phyloP scores from a whole-genome alignment of 2,797 vertebrate species.

The Phoebastria nigripes region DNA sequence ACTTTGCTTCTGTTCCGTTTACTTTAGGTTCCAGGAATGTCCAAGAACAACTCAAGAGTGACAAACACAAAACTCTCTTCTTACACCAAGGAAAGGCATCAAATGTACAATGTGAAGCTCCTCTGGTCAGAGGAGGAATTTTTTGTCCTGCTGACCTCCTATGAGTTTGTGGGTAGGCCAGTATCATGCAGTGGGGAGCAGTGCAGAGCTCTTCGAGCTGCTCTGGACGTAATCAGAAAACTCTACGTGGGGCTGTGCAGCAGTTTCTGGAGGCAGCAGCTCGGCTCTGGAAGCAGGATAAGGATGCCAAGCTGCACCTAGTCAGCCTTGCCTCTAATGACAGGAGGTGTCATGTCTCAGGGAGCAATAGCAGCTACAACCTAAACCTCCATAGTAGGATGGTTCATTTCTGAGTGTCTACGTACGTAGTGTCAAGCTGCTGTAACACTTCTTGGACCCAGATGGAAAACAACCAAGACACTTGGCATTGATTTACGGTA shows the following conservation, averaged over 20 bases:
- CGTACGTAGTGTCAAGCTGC: background rate
- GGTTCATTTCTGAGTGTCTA: background rate
- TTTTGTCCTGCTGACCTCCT: background rate
- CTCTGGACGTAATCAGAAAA: background rate
- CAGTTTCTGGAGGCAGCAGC: background rate
- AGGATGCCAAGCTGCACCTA: background rate
- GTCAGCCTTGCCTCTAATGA: background rate
- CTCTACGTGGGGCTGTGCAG: background rate
- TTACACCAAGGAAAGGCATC: background rate
- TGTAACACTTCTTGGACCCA: background rate
- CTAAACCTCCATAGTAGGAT: background rate
- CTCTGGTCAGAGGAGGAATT: background rate
- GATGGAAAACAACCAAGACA: background rate
- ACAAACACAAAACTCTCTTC: background rate
- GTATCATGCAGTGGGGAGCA: background rate
- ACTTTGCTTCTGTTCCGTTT: background rate
- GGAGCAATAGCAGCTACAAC: background rate
- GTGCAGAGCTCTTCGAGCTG: background rate
- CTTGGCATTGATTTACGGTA: background rate
- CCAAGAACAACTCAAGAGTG: background rate
- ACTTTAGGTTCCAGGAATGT: background rate
- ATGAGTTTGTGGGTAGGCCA: background rate
- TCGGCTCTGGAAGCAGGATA: background rate
- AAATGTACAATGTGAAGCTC: background rate
- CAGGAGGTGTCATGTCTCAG: background rate